Evolutionary conservation across 2,113 vertebrate genomes (phyloP).

Genomic region (Scartelaos histophorus): DNA sequence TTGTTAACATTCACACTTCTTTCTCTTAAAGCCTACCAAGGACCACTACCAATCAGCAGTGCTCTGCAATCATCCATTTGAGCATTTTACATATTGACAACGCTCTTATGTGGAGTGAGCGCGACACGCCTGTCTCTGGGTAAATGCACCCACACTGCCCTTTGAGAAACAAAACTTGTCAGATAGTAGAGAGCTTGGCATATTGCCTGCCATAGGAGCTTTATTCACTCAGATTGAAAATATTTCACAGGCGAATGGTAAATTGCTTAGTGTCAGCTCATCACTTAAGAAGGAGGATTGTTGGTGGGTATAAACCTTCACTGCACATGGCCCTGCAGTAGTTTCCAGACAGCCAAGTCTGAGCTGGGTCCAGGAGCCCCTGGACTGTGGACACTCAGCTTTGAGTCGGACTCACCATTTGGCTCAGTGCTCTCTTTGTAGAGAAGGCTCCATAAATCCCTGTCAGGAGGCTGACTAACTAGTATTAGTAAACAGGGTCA

Average conservation of each 20-base stretch:
- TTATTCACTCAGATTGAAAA: slow-evolving; percentile 64
- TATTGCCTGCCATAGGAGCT: slow-evolving; percentile 62
- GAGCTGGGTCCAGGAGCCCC: slow-evolving; percentile 47
- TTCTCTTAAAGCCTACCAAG: slow-evolving; percentile 32
- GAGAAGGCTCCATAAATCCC: slow-evolving; percentile 63
- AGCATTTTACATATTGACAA: slow-evolving; percentile 62
- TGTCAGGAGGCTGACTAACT: slow-evolving; percentile 46
- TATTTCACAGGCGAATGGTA: slow-evolving; percentile 66
- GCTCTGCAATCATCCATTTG: slow-evolving; percentile 61
- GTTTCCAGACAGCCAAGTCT: slow-evolving; percentile 54
- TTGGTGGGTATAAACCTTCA: slow-evolving; percentile 64
- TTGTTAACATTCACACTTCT: slow-evolving; percentile 35
- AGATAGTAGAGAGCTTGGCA: slow-evolving; percentile 53
- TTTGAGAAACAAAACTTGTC: slow-evolving; percentile 67
- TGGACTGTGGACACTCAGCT: slow-evolving; percentile 47
- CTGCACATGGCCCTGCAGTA: slow-evolving; percentile 59
- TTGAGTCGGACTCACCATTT: slow-evolving; percentile 48
- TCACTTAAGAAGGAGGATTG: slow-evolving; percentile 71
- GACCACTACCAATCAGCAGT: slow-evolving; percentile 44
- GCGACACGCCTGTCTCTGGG: slow-evolving; percentile 56
- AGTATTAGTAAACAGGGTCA: slow-evolving; percentile 45
- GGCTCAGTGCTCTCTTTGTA: slow-evolving; percentile 47
- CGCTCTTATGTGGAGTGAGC: slow-evolving; percentile 49
- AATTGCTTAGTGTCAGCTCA: slow-evolving; percentile 74
- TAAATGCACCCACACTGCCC: slow-evolving; percentile 63